Evolutionary conservation across 2,113 vertebrate species (phyloP), one percentile per base, ranked within the genome.

Genomic region (Chloropsis cyanopogon): DNA sequence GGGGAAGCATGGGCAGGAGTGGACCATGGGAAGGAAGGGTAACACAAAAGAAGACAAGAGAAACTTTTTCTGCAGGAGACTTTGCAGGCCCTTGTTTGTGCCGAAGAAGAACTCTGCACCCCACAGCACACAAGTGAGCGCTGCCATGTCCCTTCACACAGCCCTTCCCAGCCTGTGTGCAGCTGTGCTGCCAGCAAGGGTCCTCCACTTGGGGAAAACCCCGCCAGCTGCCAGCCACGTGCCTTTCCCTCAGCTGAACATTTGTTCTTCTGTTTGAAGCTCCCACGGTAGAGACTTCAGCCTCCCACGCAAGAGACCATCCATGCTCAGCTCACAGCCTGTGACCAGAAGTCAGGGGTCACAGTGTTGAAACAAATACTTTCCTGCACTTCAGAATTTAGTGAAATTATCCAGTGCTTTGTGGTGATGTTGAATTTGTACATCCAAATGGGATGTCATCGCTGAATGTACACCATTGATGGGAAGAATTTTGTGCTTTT

Each of bases 31-130:
- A 1, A 15, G 16, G 31, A 61, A 88, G 80, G 37, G 54, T 82
- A 64, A 53, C 14, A 41, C 53, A 49, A 35, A 79, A 93, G 69
- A 84, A 82, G 54, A 84, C 46, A 93, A 92, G 19, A 81, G 17
- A 25, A 39, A 18, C 4, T 78, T 81, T 82, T 17, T 71, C 70
- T 77, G 44, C 18, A 31, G 29, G 73, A 61, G 63, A 56, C 28
- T 79, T 29, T 77, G 41, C 57, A 89, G 53, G 15, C 60, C 66
- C 57, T 47, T 87, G 16, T 78, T 90, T 47, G 35, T 53, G 59
- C 89, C 77, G 86, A 90, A 83, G 87, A 92, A 91, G 82, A 92
- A 71, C 85, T 37, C 26, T 44, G 22, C 41, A 37, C 63, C 79
- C 54, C 39, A 21, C 12, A 65, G 50, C 49, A 49, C 35, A 53